Evolutionary conservation across 2,797 vertebrate genomes (phyloP), one percentile per base, ranked within the genome.

Genomic region (Eutrigla gurnardus): DNA sequence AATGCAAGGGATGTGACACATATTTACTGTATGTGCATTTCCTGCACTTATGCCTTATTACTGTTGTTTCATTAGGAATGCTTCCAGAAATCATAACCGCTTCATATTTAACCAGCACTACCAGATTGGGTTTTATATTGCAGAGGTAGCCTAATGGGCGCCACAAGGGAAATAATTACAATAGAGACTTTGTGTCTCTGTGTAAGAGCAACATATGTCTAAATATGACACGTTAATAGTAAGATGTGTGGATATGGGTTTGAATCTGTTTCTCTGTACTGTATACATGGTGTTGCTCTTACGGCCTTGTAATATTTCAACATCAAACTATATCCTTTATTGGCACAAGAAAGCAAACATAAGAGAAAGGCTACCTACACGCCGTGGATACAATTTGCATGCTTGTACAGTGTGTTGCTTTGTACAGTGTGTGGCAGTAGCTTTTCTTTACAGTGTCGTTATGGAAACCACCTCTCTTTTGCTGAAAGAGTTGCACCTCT

Each of bases 41-140:
- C 0, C 37, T 45, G 60, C 46, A 49, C 18, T 45, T 8, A 35
- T 18, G 8, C 8, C 3, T 3, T 40, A 6, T 32, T 14, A 46
- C 3, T 40, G 11, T 14, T 65, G 4, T 53, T 53, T 57, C 6
- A 15, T n/a, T 11, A 37, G n/a, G 72, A 32, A 63, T 54, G 47
- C 45, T 72, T 61, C 69, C 6, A 68, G 12, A 17, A 3, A 35
- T 15, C 59, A 40, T 17, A 40, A 36, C 32, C 53, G 25, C 11
- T 63, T 17, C 36, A 74, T 79, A 62, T 42, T 80, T 55, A 35
- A 76, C 49, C 35, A 60, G 2, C n/a, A 47, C 14, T 35, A 58
- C 11, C 36, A 42, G 18, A 76, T 5, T 36, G 7, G 58, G 25
- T 14, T 54, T 57, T 59, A 39, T 33, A 25, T n/a, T 37, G 5